phyloP scores from a whole-genome alignment of 2,888 invertebrate genomes.

The Carabus problematicus region DNA sequence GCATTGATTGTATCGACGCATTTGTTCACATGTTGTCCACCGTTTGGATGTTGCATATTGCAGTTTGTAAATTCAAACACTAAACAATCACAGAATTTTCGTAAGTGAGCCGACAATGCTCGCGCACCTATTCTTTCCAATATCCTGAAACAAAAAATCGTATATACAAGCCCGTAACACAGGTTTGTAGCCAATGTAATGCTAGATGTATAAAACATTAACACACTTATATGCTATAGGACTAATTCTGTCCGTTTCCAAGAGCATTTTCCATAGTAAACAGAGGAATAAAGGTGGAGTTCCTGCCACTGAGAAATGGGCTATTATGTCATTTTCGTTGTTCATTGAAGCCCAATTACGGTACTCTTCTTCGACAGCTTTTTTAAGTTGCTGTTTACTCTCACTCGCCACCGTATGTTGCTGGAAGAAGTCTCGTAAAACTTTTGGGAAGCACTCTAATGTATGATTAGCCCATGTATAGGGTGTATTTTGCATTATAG shows the following conservation, averaged over 20 bases:
- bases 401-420: constrained; percentile 85
- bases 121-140: constrained; percentile 92
- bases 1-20: constrained; percentile 95
- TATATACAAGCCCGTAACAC: not conserved
- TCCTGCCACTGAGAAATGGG: constrained; percentile 93
- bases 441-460: constrained; percentile 88
- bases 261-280: constrained; percentile 92
- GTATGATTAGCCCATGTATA: constrained; percentile 96
- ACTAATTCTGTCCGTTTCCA: constrained; percentile 91
- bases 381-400: constrained; percentile 89
- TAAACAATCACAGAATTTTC: constrained; percentile 94
- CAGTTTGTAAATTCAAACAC: constrained; percentile 88
- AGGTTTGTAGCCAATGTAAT: constrained; percentile 27
- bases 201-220: constrained; percentile 15
- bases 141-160: constrained; percentile 68
- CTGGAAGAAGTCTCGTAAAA: constrained; percentile 88
- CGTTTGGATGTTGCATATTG: constrained; percentile 66
- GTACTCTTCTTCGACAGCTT: constrained; percentile 94
- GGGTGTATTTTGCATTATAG: constrained; percentile 93
- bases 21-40: constrained; percentile 89
- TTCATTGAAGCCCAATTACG: constrained; percentile 97
- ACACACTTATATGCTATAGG: constrained; percentile 93
- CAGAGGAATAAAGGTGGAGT: constrained; percentile 92
- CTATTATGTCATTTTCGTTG: constrained; percentile 94
- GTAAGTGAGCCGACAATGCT: constrained; percentile 86